Conservation (phyloP, 2,113 vertebrate genomes). For the Solea solea region DNA sequence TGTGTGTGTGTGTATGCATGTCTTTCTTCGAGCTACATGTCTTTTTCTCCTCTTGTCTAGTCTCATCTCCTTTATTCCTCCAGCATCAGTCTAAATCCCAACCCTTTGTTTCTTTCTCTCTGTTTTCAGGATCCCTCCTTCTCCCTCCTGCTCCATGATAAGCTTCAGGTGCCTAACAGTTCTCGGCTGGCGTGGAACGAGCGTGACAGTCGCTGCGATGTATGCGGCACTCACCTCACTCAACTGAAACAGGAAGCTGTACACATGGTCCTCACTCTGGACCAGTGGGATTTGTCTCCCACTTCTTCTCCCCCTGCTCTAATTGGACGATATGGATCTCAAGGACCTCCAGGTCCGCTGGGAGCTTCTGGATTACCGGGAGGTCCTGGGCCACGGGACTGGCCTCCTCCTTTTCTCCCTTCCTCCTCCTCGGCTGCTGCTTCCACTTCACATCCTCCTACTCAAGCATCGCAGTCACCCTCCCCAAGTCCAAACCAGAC, state of each 20-base stretch:
- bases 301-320: conserved; percentile 88
- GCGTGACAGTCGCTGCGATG: conserved; percentile 93
- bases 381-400: conserved; percentile 59
- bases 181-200: conserved; percentile 95
- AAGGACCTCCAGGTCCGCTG: conserved; percentile 32
- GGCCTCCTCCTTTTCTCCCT: conserved; percentile 66
- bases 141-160: conserved; percentile 92
- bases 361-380: conserved; percentile 50
- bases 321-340: conserved; percentile 71
- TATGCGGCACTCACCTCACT: conserved; percentile 94
- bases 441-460: conserved; percentile 52
- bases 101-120: conserved; percentile 21
- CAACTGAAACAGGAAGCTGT: conserved; percentile 97
- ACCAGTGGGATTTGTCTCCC: conserved; percentile 88
- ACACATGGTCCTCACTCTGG: conserved; percentile 92
- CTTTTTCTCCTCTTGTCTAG: no score
- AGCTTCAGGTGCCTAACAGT: conserved; percentile 94
- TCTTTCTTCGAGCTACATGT: no score
- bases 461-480: conserved; percentile 77
- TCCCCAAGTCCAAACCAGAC: conserved; percentile 69
- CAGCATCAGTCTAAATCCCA: conserved; percentile 13
- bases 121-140: conserved; percentile 90
- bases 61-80: no score
- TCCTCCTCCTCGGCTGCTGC: conserved; percentile 54
- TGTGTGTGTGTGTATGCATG: no score